Evolutionary conservation across 1,140 invertebrate species (phyloP).

Genomic region (Saccostrea echinata): DNA sequence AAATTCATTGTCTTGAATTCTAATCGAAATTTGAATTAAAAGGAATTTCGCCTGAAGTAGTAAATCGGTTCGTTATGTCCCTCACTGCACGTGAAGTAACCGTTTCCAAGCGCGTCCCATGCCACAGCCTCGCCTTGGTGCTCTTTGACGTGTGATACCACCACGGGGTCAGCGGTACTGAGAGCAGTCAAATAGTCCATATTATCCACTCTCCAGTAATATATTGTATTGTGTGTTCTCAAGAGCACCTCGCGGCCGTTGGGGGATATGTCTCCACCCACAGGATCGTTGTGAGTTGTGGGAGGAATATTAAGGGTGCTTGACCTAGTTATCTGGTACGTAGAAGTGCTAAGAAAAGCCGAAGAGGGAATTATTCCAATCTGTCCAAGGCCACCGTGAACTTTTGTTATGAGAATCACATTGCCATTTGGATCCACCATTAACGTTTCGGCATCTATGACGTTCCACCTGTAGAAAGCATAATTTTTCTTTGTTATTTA

Average conservation of each 20-base stretch:
- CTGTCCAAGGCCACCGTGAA: slow-evolving; percentile 42
- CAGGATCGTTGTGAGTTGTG: slow-evolving; percentile 60
- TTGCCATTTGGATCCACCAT: slow-evolving; percentile 61
- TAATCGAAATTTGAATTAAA: background rate
- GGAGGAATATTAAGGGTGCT: slow-evolving; percentile 34
- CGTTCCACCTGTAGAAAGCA: slow-evolving; percentile 55
- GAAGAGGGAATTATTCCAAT: slow-evolving; percentile 51
- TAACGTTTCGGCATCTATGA: slow-evolving; percentile 61
- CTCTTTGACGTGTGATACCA: slow-evolving; percentile 50
- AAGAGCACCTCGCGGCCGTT: slow-evolving; percentile 63
- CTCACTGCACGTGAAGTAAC: slow-evolving; percentile 65
- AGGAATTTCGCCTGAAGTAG: slow-evolving; percentile 40
- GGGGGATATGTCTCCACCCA: slow-evolving; percentile 65
- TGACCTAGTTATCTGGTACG: slow-evolving; percentile 42
- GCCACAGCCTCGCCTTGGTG: slow-evolving; percentile 54
- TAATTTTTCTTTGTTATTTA: too few species aligned
- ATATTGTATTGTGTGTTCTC: slow-evolving; percentile 55
- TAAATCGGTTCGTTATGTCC: slow-evolving; percentile 55
- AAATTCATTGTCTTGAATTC: too few species aligned
- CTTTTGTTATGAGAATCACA: slow-evolving; percentile 64
- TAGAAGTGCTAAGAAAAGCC: slow-evolving; percentile 37
- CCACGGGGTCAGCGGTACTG: background rate
- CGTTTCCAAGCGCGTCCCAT: slow-evolving; percentile 58
- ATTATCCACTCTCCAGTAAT: slow-evolving; percentile 45
- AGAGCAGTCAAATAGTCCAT: slow-evolving; percentile 51